A percentile compares a stretch with the other conserved stretches of the same genome.
Evolutionary conservation across 2,888 invertebrate species (phyloP).

Genomic region (Drosophila pseudotalamancana): DNA sequence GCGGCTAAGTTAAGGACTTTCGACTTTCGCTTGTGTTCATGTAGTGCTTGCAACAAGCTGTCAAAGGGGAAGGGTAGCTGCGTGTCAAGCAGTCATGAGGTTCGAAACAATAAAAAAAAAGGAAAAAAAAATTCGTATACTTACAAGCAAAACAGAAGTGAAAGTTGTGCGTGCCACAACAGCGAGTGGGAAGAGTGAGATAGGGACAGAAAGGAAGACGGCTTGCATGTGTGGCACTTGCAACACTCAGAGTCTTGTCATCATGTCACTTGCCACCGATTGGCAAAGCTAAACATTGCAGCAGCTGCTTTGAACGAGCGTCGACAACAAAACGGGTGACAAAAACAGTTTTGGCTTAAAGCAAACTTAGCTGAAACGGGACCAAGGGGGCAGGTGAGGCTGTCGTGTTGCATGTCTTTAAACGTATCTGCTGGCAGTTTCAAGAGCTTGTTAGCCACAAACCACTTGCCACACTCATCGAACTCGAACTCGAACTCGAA

Average conservation of each 20-base stretch:
- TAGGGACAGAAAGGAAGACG: neutral
- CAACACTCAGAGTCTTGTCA: conserved; percentile 10
- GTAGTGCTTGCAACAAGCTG: conserved; percentile 19
- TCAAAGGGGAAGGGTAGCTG: neutral
- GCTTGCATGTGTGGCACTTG: conserved; percentile 9
- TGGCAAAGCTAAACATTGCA: conserved; percentile 22
- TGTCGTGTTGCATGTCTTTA: conserved; percentile 23
- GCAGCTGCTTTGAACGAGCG: conserved; percentile 11
- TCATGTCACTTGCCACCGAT: conserved; percentile 27
- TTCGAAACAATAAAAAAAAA: conserved; percentile 26
- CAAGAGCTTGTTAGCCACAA: conserved; percentile 32
- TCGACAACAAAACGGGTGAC: conserved; percentile 25
- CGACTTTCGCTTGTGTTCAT: conserved; percentile 45
- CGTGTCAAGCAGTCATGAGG: conserved; percentile 30
- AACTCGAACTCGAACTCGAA: too few species aligned
- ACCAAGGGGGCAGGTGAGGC: neutral
- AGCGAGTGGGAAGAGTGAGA: neutral
- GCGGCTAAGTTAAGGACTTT: conserved; percentile 45
- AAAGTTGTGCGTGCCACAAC: conserved; percentile 65
- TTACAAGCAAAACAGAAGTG: conserved; percentile 57
- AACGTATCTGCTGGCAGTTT: conserved; percentile 34
- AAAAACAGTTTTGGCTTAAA: conserved; percentile 27
- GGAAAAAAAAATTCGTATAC: conserved; percentile 51
- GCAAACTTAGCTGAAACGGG: neutral
- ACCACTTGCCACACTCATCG: conserved; percentile 23